Conservation (phyloP, 1,140 invertebrate genomes). For the Drosophila mojavensis region DNA sequence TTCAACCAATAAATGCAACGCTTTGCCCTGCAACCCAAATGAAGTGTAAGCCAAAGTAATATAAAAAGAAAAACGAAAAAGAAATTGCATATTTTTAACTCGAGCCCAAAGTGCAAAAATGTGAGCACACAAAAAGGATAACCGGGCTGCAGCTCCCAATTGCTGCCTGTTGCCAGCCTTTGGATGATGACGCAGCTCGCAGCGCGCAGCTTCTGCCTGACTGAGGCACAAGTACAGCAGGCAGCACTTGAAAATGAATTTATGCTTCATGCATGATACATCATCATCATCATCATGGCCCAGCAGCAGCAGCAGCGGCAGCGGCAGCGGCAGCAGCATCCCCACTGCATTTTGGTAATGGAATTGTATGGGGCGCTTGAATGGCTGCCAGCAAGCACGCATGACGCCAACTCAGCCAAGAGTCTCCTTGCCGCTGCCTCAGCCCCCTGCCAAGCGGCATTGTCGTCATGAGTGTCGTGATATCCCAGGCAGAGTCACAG, state of each 20-base stretch:
- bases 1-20: conserved; percentile 74
- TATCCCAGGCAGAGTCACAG: conserved; percentile 61
- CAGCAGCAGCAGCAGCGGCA: too few species aligned
- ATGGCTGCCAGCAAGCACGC: conserved; percentile 55
- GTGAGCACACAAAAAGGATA: conserved; percentile 73
- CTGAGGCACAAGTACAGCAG: conserved; percentile 52
- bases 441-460: conserved; percentile 17
- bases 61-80: conserved; percentile 54
- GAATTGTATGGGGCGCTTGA: conserved; percentile 72
- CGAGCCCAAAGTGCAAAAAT: conserved; percentile 43
- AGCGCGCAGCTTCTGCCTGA: conserved; percentile 40
- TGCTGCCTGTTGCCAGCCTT: conserved; percentile 9
- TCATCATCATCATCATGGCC: conserved; percentile 60
- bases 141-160: conserved; percentile 37
- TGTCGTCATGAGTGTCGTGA: conserved; percentile 74
- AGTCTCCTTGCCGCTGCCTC: not conserved
- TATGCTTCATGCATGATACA: conserved; percentile 82
- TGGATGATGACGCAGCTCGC: conserved; percentile 23
- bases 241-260: conserved; percentile 80
- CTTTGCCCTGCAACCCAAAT: conserved; percentile 63
- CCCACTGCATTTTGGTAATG: conserved; percentile 74
- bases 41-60: conserved; percentile 75
- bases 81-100: conserved; percentile 34
- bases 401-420: conserved; percentile 40
- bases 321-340: conserved; percentile 20